Base-by-base conservation (phyloP, 53 echinoderm and acorn worm species). In the Holothuria scabra region DNA sequence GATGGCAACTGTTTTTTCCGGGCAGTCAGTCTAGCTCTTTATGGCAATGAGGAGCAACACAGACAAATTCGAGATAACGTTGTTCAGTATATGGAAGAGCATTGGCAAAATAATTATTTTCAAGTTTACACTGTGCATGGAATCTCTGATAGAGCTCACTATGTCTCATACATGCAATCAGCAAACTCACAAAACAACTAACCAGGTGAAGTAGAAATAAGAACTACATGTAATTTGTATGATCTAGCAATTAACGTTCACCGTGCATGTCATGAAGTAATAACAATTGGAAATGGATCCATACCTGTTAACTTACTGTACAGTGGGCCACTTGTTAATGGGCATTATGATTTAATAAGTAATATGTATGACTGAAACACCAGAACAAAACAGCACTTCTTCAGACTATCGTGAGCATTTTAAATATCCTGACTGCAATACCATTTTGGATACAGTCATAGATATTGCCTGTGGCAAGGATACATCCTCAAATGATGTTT, bases 1-100 rank as follows among this genome's bases (percentile, higher is more conserved):
- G 85, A 91, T 81, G 91, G 88, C 8, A 91, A 91, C 46, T 91
- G 91, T 67, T 90, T 91, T 72, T 88, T 85, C 30, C 64, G 74
- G 28, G 91, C 87, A 6, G 33, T 89, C 49, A 84, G 85, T 22
- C 80, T 60, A 85, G 81, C 81, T 0, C n/a, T 89, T 14, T 58
- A 64, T 58, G 85, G 85, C 41, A 89, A 21, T 67, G 60, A 85
- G 10, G 76, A 59, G 35, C 56, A 85, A 19, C 74, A 76, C 12
- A 68, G 59, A 41, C 12, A 84, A 84, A 60, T 69, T 69, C 41
- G 69, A 23, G 34, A 71, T 22, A 58, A 34, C 57, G 59, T 84
- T 67, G 85, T 84, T 25, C 60, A 33, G 32, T 31, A 68, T 70
- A 34, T 70, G n/a, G 21, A n/a, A 32, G 9, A 16, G 24, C 22